Conservation (phyloP, 2,797 vertebrate genomes). For the Chelmon rostratus region DNA sequence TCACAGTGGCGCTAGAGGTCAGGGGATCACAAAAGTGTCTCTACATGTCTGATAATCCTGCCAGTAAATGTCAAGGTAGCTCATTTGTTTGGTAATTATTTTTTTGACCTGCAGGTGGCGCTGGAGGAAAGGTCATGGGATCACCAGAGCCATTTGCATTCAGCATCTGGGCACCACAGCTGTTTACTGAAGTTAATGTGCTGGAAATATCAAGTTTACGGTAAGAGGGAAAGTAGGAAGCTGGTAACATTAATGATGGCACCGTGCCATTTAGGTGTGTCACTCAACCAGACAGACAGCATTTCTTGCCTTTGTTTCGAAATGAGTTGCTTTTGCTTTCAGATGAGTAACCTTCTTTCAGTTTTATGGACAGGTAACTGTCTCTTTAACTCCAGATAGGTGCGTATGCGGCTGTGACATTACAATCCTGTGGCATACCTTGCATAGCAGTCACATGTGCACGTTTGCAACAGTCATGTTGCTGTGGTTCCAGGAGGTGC, state of each 20-base stretch:
- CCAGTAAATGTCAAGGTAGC: background rate
- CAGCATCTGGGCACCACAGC: background rate
- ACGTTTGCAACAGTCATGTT: background rate
- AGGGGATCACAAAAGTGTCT: background rate
- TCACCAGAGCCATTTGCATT: background rate
- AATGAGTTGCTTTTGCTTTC: background rate
- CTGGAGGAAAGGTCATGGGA: background rate
- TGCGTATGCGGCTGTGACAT: background rate
- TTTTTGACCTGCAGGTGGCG: background rate
- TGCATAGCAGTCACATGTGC: background rate
- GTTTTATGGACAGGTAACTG: background rate
- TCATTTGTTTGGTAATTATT: background rate
- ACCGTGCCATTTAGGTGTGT: background rate
- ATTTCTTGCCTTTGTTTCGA: background rate
- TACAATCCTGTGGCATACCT: background rate
- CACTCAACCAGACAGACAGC: conserved; percentile 14
- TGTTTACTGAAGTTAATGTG: background rate
- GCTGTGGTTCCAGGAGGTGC: background rate
- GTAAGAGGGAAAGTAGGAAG: background rate
- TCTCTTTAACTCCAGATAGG: background rate
- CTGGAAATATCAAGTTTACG: background rate
- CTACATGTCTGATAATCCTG: background rate
- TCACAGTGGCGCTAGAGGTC: background rate
- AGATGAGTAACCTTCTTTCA: conserved; percentile 10
- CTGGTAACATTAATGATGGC: background rate